These are phyloP conservation scores for Drosophila pandora DNA, from an alignment of 1,140 invertebrate species.

Conservation along the genomic window DNA sequence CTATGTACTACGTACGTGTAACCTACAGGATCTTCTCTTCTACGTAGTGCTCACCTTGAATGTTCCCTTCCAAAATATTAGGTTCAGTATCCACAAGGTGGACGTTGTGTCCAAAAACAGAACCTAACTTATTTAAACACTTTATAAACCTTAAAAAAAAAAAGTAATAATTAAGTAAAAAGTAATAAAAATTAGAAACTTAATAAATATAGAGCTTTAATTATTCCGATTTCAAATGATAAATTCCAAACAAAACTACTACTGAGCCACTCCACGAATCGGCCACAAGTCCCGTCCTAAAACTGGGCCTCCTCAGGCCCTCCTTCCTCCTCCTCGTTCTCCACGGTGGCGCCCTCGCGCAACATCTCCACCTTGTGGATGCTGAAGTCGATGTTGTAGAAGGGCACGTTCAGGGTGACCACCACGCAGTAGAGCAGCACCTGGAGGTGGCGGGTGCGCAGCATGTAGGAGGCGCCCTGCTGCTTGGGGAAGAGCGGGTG, in stretches of 20 bases:
- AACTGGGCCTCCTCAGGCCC: slow-evolving; percentile 3
- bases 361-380: slow-evolving; percentile 79
- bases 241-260: background rate
- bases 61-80: slow-evolving; percentile 80
- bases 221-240: background rate
- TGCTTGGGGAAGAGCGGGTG: slow-evolving; percentile 86
- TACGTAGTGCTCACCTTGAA: slow-evolving; percentile 85
- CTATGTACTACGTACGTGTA: slow-evolving; percentile 86
- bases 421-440: slow-evolving; percentile 86
- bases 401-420: slow-evolving; percentile 85
- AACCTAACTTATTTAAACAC: too few relatives aligned
- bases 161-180: background rate
- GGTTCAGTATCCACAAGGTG: slow-evolving; percentile 75
- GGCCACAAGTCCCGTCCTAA: background rate
- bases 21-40: slow-evolving; percentile 86
- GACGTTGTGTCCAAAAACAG: slow-evolving; percentile 30
- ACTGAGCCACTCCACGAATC: slow-evolving; percentile 6
- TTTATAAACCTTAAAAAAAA: too few relatives aligned
- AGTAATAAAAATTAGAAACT: background rate
- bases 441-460: slow-evolving; percentile 86
- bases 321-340: slow-evolving; percentile 64
- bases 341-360: slow-evolving; percentile 59
- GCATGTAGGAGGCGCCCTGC: slow-evolving; percentile 85
- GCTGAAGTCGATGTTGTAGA: slow-evolving; percentile 75
- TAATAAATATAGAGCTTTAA: background rate